Conservation (phyloP, 2,797 vertebrate species). For the Zonotrichia albicollis region DNA sequence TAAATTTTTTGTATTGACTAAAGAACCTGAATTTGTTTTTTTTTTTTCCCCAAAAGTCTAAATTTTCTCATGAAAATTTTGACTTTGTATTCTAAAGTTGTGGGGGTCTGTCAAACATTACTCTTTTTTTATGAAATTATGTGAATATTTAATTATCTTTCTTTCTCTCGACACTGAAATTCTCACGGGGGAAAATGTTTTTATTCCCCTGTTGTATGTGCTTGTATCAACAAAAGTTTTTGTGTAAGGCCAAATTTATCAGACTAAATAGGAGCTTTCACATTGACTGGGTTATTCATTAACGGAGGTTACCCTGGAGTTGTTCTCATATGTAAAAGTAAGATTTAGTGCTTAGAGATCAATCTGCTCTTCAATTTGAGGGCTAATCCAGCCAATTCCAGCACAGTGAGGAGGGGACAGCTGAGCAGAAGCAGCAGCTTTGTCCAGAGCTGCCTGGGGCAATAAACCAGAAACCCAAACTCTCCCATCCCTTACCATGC, state of each 20-base stretch:
- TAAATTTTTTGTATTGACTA: background rate
- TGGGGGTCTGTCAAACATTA: rapidly evolving
- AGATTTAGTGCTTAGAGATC: background rate
- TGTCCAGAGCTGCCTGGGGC: background rate
- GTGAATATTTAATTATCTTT: background rate
- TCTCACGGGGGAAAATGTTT: background rate
- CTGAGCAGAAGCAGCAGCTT: background rate
- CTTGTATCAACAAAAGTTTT: background rate
- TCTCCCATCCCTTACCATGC: background rate
- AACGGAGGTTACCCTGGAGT: slow-evolving; percentile 7
- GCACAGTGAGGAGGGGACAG: background rate
- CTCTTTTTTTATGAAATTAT: background rate
- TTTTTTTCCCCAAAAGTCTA: rapidly evolving
- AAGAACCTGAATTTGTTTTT: background rate
- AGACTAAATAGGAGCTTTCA: background rate
- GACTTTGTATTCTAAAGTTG: background rate
- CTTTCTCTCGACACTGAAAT: background rate
- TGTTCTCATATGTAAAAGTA: background rate
- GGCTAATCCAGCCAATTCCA: background rate
- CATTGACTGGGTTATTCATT: slow-evolving; percentile 6
- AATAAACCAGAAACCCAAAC: background rate
- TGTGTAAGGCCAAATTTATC: slow-evolving; percentile 31
- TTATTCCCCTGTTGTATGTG: background rate
- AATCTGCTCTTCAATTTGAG: background rate
- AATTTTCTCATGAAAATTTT: background rate